Evolutionary conservation across 2,797 vertebrate species (phyloP).

Genomic region (Alfaro cultratus): DNA sequence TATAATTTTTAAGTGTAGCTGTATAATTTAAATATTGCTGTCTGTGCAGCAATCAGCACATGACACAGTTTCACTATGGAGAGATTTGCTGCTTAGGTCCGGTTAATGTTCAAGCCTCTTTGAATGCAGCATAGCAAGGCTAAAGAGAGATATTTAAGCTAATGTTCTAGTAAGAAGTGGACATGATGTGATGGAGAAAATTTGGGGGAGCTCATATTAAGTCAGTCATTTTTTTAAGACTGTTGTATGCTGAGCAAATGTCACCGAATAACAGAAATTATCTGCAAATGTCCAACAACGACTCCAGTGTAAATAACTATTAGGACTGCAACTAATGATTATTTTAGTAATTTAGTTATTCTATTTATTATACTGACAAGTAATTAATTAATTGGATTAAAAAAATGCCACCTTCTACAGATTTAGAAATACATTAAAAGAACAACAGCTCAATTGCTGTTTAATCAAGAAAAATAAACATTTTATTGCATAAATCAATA

Average conservation of each 20-base stretch:
- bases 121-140: background rate
- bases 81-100: background rate
- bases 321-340: too few relatives aligned
- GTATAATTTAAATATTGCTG: background rate
- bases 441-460: too few relatives aligned
- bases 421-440: too few relatives aligned
- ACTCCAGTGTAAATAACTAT: background rate
- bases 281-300: background rate
- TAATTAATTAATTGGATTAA: too few relatives aligned
- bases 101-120: background rate
- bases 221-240: too few relatives aligned
- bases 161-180: background rate
- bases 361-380: too few relatives aligned
- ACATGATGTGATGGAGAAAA: background rate
- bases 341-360: too few relatives aligned
- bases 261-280: background rate
- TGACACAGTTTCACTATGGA: background rate
- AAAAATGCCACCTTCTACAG: too few relatives aligned
- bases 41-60: background rate
- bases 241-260: too few relatives aligned
- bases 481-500: too few relatives aligned
- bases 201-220: background rate
- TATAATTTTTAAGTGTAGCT: background rate
- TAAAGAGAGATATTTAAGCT: background rate
- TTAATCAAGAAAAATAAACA: too few relatives aligned